Base-by-base conservation (phyloP, 2,888 invertebrate species). In the Ypsolopha scabrella region DNA sequence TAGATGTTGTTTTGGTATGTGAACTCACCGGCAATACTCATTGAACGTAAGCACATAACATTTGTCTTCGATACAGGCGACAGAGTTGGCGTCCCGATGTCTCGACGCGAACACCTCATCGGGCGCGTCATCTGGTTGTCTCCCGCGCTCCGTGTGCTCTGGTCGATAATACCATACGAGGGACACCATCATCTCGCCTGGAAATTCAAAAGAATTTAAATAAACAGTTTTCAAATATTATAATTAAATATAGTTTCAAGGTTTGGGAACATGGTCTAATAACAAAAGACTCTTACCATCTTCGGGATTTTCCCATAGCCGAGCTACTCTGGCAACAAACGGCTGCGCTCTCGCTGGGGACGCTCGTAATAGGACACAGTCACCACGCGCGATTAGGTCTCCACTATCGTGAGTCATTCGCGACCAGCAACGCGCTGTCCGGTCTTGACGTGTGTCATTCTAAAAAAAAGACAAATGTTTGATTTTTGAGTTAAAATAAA, bases 181-280 rank as follows among this genome's bases (percentile, higher is more conserved):
- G 4, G 96, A 96, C 87, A 98, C 94, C 96, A 97, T 97, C 96
- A 98, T 97, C 85, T 98, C 97, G 54, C 95, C 97, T 96, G 77
- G 0, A 76, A 56, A 13, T 13, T 6, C 14, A 39, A 39, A 39
- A 39, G 3, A 39, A 2, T 9, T 39, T 39, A 39, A 24, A 24
- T 24, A 24, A 24, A 24, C 24, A 11, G 39, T 39, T 39, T 39
- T 39, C 10, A 39, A 39, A 39, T n/a, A 11, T n/a, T n/a, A n/a
- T n/a, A n/a, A n/a, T n/a, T n/a, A n/a, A n/a, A 39, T 3, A 39
- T n/a, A 39, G 6, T 39, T 39, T n/a, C 8, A 14, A 44, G 3
- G 44, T 44, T 14, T 14, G 2, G 24, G 39, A 2, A 39, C 9
- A 39, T n/a, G 39, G 6, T n/a, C 6, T n/a, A 39, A 39, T 3